phyloP scores from a whole-genome alignment of 2,113 vertebrate genomes.

The Puffinus mauretanicus region DNA sequence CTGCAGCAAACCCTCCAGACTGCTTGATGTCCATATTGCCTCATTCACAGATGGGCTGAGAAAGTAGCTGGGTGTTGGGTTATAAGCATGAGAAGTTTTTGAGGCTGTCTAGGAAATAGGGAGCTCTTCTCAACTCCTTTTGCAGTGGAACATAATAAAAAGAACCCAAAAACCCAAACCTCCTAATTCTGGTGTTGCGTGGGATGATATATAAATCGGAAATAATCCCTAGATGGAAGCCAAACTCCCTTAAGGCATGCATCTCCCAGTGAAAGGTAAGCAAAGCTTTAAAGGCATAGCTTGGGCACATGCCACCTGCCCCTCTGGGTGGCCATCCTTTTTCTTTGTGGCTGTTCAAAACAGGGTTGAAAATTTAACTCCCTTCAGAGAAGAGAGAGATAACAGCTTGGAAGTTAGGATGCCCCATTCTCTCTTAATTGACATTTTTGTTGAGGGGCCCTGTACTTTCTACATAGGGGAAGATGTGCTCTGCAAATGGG shows the following conservation, averaged over 20 bases:
- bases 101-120: neutral
- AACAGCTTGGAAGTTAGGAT: neutral
- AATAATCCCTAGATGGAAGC: neutral
- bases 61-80: neutral
- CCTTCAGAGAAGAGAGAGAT: neutral
- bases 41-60: neutral
- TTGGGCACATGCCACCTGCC: neutral
- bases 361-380: neutral
- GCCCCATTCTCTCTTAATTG: neutral
- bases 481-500: neutral
- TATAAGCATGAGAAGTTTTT: neutral
- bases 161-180: too few relatives aligned
- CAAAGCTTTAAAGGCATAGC: neutral
- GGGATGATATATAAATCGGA: neutral
- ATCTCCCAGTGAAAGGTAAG: neutral
- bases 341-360: neutral
- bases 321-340: neutral
- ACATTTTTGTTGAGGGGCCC: neutral
- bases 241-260: neutral
- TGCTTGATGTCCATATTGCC: neutral
- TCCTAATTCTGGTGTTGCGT: neutral
- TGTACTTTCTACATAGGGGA: neutral
- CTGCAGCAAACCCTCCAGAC: neutral
- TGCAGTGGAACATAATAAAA: neutral
- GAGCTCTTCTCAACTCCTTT: neutral